Conservation (phyloP, 2,113 vertebrate species). For the Columbina picui region DNA sequence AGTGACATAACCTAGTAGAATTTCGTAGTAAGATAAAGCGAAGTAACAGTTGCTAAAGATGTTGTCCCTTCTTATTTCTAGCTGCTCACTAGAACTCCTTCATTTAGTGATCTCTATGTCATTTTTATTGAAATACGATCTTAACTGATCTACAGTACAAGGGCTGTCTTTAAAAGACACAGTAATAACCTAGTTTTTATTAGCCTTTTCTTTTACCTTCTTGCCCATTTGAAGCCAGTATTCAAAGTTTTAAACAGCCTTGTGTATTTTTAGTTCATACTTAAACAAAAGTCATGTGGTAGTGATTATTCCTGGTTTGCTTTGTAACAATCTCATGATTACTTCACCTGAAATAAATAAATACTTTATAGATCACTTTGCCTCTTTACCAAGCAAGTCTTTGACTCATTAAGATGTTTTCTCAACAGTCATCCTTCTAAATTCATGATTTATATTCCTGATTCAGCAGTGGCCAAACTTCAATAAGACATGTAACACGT, state of each 20-base stretch:
- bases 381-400: background rate
- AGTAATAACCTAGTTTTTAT: background rate
- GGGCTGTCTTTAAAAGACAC: background rate
- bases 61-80: background rate
- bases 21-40: background rate
- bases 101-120: background rate
- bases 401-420: background rate
- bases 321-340: background rate
- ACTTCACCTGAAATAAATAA: background rate
- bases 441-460: background rate
- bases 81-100: background rate
- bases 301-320: background rate
- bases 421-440: background rate
- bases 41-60: background rate
- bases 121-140: background rate
- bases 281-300: background rate
- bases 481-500: background rate
- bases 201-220: background rate
- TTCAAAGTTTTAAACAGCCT: background rate
- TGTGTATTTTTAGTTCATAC: background rate
- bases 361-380: background rate
- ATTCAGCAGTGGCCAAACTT: background rate
- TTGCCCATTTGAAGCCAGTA: background rate
- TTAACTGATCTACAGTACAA: background rate
- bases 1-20: background rate